Evolutionary conservation across 2,797 vertebrate genomes (phyloP), one percentile per base, ranked within the genome.

Genomic region (Spheniscus humboldti): DNA sequence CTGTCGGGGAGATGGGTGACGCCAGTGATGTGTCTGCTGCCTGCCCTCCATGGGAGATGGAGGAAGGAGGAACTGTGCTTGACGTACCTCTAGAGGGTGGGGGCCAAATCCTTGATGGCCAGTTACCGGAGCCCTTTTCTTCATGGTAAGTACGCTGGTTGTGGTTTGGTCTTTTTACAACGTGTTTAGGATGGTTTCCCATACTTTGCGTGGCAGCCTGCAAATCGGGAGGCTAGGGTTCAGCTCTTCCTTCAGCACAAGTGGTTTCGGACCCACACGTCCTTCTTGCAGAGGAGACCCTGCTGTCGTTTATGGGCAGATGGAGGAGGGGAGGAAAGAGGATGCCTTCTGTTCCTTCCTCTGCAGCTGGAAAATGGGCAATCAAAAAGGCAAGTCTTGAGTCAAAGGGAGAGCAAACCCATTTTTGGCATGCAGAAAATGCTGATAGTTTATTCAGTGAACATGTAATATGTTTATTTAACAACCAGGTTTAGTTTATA

Each of bases 41-140:
- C 23, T 0, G 0, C 15, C 17, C 8, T 60, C 56, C 5, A 1
- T 0, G 5, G 52, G 16, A 59, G 13, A 9, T 4, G 3, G 18
- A 30, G 17, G 47, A 66, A 66, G 11, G 17, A 43, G 33, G 27
- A 68, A 9, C 19, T 47, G 39, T 59, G 25, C 28, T 50, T 69
- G 18, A 13, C 5, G 11, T 30, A 24, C 28, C 17, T 74, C 17
- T 35, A 20, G 24, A 45, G 10, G 7, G 13, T 45, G 11, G 10
- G 9, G 28, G 17, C 9, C 18, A 24, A 1, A 31, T 50, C n/a
- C 39, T 43, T 14, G 19, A 14, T 43, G 31, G 37, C 16, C 39
- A 31, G 18, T 53, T 94, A 37, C 5, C 30, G 23, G 47, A 56
- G 50, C 24, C n/a, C 24, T 77, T 41, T 55, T 37, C 14, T 43